Evolutionary conservation across 1,140 invertebrate genomes (phyloP), one percentile per base, ranked within the genome.

Genomic region (Cydia pomonella): DNA sequence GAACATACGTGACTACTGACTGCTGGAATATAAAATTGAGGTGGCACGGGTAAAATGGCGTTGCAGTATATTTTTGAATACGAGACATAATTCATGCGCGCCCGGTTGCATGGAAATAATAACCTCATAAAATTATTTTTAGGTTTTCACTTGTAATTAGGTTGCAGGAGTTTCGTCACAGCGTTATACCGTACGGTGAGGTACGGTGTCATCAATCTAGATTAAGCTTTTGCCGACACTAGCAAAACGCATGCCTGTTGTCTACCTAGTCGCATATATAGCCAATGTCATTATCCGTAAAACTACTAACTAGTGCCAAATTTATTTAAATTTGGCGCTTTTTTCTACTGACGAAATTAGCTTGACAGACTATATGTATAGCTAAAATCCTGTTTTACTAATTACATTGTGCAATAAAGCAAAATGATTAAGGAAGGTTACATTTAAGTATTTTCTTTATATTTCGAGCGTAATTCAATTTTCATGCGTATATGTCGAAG

Each of bases 1-100:
- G 86, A 83, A 80, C 78, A 87, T 84, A 84, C 85, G 88, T 90
- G 89, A 91, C 89, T 91, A 91, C 89, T 73, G 41, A 18, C 13
- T 87, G 85, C 78, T 83, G 86, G 87, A 80, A 85, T 86, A 87
- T 88, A 89, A 90, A 89, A 85, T 90, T 89, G 87, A 86, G 86
- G 79, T 86, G 81, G 83, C 82, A 83, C 79, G 81, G 79, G 80
- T 77, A 82, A 84, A 87, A 86, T 82, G 66, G 84, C 77, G 74
- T 73, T 79, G 79, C 82, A 66, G 73, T 87, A 84, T 87, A 87
- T 89, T 92, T 88, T 83, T 80, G 88, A 87, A 76, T 69, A 72
- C 81, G 79, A 79, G 81, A 81, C 83, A 81, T 85, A 85, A 87
- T 78, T 85, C 83, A 85, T 81, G 77, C 73, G 76, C 63, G 44